Evolutionary conservation across 2,888 invertebrate species (phyloP), one percentile per base, ranked within the genome.

Genomic region (Latrodectus hesperus): DNA sequence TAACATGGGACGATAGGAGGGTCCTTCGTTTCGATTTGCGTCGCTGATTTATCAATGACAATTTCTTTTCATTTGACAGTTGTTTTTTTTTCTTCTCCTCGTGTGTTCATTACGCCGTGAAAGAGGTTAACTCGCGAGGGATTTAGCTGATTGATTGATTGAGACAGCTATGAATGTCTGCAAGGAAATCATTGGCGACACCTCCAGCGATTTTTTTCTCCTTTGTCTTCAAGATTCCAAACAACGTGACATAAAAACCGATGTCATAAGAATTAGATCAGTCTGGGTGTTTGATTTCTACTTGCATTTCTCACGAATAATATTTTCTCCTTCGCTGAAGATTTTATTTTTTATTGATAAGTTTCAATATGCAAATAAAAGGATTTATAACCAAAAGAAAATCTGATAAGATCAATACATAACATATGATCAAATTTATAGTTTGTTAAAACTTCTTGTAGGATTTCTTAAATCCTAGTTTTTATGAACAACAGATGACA

Each of bases 21-120:
- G 64, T 26, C 67, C 55, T 72, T 72, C 67, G 26, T 77, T 49
- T 75, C 52, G 68, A 22, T 83, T 83, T 81, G 68, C 86, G 76
- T 49, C 9, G 68, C 73, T 87, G 86, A 82, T 87, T 81, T 87
- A 81, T 87, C 86, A 81, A 81, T 87, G 86, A 87, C 81, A 81
- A 51, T 73, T 81, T 80, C 71, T n/a, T 67, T 82, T 87, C 70
- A 74, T 82, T 81, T 22, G 65, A 68, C 14, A 55, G 12, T 64
- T 65, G n/a, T 12, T 16, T 67, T 51, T 64, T 70, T 55, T 73
- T 72, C 74, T 81, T 53, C 49, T 38, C 16, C 26, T 79, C 74
- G 38, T 38, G 38, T 38, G 38, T 85, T 68, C 74, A 79, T 75
- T 78, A 65, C 68, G 52, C 26, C 75, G 64, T 71, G 60, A 77